Percentiles rank a stretch among this genome's conserved stretches.
Evolutionary conservation across 2,113 vertebrate genomes (phyloP).

Genomic region (Brachionichthys hirsutus): DNA sequence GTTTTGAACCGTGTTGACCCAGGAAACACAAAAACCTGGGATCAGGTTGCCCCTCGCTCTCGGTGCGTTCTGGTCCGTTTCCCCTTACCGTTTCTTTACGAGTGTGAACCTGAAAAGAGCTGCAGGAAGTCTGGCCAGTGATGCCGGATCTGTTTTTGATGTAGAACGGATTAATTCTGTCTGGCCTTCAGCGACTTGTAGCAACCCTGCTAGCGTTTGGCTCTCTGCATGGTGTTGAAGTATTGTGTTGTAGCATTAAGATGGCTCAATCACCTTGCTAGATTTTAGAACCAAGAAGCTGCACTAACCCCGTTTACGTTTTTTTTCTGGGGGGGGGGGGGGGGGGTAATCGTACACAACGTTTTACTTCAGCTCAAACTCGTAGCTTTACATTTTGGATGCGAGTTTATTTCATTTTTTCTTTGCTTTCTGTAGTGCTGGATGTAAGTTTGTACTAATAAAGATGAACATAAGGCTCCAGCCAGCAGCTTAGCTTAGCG

Average conservation of each 20-base stretch:
- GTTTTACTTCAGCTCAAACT: neutral
- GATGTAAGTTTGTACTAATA: too few species aligned
- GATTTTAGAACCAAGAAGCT: conserved; percentile 37
- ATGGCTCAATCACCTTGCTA: neutral
- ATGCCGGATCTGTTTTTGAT: conserved; percentile 20
- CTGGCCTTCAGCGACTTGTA: conserved; percentile 19
- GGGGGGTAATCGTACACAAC: too few species aligned
- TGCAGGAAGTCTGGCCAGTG: conserved; percentile 26
- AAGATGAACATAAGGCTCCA: neutral
- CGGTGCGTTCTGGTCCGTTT: neutral
- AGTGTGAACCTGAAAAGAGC: conserved; percentile 17
- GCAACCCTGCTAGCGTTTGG: conserved; percentile 27
- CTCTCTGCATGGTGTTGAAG: conserved; percentile 30
- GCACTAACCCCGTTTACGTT: neutral
- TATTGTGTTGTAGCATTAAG: conserved; percentile 19
- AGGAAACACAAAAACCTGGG: too few species aligned
- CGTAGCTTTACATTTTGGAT: too few species aligned
- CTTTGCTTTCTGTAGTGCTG: too few species aligned
- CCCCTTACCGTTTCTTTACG: conserved; percentile 23
- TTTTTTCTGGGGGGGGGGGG: too few species aligned
- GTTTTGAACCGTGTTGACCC: too few species aligned
- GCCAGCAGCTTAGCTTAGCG: neutral
- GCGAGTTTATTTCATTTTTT: too few species aligned
- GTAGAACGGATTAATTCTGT: conserved; percentile 15
- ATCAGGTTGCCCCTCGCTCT: too few species aligned